Evolutionary conservation across 1,140 invertebrate genomes (phyloP).

Genomic region (Euglossa dilemma): DNA sequence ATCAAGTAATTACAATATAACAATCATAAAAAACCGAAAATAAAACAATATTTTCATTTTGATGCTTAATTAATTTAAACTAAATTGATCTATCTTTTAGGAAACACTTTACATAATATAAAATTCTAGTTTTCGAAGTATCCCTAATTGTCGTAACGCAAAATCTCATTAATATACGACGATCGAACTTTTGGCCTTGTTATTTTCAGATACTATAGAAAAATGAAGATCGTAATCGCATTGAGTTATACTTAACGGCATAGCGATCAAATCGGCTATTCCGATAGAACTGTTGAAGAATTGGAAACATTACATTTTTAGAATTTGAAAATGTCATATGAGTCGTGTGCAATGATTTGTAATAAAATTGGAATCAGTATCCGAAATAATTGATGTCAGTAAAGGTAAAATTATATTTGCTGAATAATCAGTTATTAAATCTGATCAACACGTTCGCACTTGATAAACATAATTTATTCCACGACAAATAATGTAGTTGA

Average conservation of each 20-base stretch:
- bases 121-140: neutral
- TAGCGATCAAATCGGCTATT: neutral
- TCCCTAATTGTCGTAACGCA: neutral
- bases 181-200: constrained; percentile 29
- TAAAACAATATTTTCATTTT: neutral
- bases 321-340: neutral
- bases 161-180: constrained; percentile 11
- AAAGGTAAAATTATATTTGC: constrained; percentile 23
- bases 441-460: no score
- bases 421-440: neutral
- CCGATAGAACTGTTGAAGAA: neutral
- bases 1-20: neutral
- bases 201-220: constrained; percentile 16
- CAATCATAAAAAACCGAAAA: neutral
- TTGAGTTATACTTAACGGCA: constrained; percentile 21
- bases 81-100: neutral
- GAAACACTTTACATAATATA: neutral
- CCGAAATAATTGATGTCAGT: constrained; percentile 15
- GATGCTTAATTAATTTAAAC: no score
- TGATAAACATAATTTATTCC: no score
- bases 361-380: constrained; percentile 5
- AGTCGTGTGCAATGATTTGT: neutral
- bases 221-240: constrained; percentile 30
- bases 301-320: neutral
- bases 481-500: no score